Evolutionary conservation across 2,888 invertebrate species (phyloP), one percentile per base, ranked within the genome.

Genomic region (Antitype chi): DNA sequence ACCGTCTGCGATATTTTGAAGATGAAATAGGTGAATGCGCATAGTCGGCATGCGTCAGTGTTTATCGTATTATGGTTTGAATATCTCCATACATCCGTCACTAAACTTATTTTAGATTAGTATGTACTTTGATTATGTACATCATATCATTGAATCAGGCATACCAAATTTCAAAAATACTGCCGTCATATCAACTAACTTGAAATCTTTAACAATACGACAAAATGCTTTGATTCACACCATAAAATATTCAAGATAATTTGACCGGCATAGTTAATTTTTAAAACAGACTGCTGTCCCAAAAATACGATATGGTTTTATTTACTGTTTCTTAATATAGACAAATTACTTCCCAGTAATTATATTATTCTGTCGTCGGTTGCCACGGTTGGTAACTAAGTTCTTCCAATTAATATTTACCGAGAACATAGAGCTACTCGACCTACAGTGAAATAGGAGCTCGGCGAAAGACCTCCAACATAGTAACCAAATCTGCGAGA

Each of bases 341-440:
- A 60, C 20, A 62, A 85, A 73, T 57, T 66, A 83, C 25, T 57
- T 67, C 13, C 49, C 63, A 11, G 52, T 80, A 68, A 68, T 64
- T 55, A 73, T 76, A 64, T 76, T 38, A 55, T 64, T 52, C 20
- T 64, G 52, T 11, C 68, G 67, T 74, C 68, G 62, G 52, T 67
- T 63, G 57, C 64, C 62, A 80, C 38, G 47, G 64, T 80, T 57
- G 25, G 64, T 84, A 74, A 74, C 80, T 80, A 68, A 71, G 52
- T 74, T 84, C 73, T 62, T 66, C 53, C 38, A 72, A 83, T 79
- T 74, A 83, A 74, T 74, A 84, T 76, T 76, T 76, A 72, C 69
- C 43, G 62, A n/a, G 53, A 76, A 71, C 32, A 80, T 25, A n/a
- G 52, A 52, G 68, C 53, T 55, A 28, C 63, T 62, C 15, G 3